These are phyloP conservation scores for Synergus laeviventris DNA, from an alignment of 2,888 invertebrate genomes.

Conservation along the genomic window DNA sequence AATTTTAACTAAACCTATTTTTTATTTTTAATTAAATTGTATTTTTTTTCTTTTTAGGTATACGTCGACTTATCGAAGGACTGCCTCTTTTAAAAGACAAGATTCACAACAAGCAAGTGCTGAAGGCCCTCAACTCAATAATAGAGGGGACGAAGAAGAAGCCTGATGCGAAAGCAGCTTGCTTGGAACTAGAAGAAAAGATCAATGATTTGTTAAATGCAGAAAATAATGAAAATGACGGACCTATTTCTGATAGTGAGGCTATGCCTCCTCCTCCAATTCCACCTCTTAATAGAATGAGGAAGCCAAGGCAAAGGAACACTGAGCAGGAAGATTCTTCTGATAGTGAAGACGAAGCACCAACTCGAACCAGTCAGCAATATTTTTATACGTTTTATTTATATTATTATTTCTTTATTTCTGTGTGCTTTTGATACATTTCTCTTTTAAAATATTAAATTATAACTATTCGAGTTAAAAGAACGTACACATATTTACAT, in stretches of 20 bases:
- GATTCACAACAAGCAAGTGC: constrained; percentile 69
- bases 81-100: constrained; percentile 72
- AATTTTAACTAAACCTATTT: not conserved
- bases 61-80: constrained; percentile 66
- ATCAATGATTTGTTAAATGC: constrained; percentile 62
- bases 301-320: constrained; percentile 45
- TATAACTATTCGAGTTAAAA: too few relatives aligned
- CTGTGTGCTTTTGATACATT: constrained; percentile 14
- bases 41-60: constrained; percentile 57
- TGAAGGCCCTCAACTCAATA: constrained; percentile 64
- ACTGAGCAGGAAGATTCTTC: constrained; percentile 59
- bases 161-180: constrained; percentile 62
- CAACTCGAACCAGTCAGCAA: constrained; percentile 45
- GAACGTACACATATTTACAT: too few relatives aligned
- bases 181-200: constrained; percentile 69
- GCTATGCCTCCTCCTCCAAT: constrained; percentile 70
- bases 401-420: constrained; percentile 34
- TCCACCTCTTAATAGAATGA: constrained; percentile 45
- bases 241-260: constrained; percentile 55
- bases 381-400: not conserved
- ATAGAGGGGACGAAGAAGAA: constrained; percentile 70
- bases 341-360: constrained; percentile 49
- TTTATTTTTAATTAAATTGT: constrained; percentile 3
- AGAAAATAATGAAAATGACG: constrained; percentile 55
- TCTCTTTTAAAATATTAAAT: not conserved